phyloP scores from a whole-genome alignment of 1,140 invertebrate species.

The Conus betulinus region DNA sequence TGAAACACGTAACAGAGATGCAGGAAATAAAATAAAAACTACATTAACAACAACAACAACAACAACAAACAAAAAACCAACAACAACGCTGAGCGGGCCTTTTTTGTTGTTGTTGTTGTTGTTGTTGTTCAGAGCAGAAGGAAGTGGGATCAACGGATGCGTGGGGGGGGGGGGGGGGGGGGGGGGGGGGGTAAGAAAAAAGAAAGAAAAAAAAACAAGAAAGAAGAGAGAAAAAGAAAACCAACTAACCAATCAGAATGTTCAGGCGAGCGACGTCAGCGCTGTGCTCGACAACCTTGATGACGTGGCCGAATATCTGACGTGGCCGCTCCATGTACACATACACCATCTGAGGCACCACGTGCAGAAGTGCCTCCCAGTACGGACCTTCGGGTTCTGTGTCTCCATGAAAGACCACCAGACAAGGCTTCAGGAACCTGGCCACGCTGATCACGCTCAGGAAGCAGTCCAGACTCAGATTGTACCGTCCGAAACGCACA shows the following conservation, averaged over 20 bases:
- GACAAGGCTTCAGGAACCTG: slow-evolving; percentile 44
- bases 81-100: too few species aligned
- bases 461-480: slow-evolving; percentile 18
- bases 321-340: slow-evolving; percentile 41
- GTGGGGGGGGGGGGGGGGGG: too few species aligned
- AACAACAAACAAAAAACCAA: too few species aligned
- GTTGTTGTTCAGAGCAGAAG: too few species aligned
- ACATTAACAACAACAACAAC: too few species aligned
- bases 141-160: too few species aligned
- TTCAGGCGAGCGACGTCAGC: slow-evolving; percentile 51
- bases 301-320: slow-evolving; percentile 43
- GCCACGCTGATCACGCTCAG: slow-evolving; percentile 34
- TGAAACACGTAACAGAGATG: too few species aligned
- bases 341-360: slow-evolving; percentile 45
- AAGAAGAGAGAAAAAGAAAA: too few species aligned
- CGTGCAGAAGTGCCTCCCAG: slow-evolving; percentile 42
- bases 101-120: too few species aligned
- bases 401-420: slow-evolving; percentile 49
- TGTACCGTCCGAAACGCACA: slow-evolving; percentile 13
- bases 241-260: slow-evolving; percentile 41
- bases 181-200: too few species aligned
- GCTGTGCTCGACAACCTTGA: slow-evolving; percentile 52
- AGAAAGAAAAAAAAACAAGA: too few species aligned
- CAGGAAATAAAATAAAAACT: too few species aligned
- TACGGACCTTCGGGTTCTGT: slow-evolving; percentile 43